Percentiles rank a stretch among this genome's conserved stretches.
Conservation (phyloP, 2,888 invertebrate species). For the Pandemis corylana region DNA sequence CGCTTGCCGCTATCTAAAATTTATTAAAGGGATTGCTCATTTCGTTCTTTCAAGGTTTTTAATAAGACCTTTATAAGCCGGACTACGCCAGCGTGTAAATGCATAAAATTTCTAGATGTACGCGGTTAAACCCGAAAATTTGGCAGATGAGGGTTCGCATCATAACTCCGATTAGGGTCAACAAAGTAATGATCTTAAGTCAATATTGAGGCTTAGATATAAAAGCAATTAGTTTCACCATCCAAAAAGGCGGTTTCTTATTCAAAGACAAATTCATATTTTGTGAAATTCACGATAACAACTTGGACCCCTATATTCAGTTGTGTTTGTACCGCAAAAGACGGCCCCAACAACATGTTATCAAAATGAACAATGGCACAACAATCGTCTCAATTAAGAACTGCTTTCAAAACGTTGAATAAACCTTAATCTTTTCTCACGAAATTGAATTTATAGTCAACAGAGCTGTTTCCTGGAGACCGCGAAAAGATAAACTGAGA, state of each 20-base stretch:
- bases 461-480: conserved; percentile 74
- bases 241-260: neutral
- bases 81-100: conserved; percentile 23
- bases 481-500: conserved; percentile 82
- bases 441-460: conserved; percentile 81
- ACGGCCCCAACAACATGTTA: conserved; percentile 15
- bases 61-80: conserved; percentile 40
- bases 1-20: conserved; percentile 37
- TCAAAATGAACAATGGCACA: conserved; percentile 27
- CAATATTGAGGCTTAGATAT: neutral
- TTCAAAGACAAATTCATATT: conserved; percentile 11
- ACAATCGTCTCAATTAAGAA: conserved; percentile 30
- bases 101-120: conserved; percentile 17
- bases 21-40: conserved; percentile 42
- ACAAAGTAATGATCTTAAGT: neutral
- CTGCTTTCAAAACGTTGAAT: conserved; percentile 49
- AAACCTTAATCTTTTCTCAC: conserved; percentile 69
- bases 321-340: conserved; percentile 16
- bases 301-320: conserved; percentile 4
- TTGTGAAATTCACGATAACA: conserved; percentile 18
- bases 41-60: conserved; percentile 41
- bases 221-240: neutral
- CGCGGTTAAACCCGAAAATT: conserved; percentile 9
- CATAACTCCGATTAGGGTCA: neutral
- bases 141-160: neutral